Evolutionary conservation across 2,888 invertebrate species (phyloP).

Genomic region (Pardosa pseudoannulata): DNA sequence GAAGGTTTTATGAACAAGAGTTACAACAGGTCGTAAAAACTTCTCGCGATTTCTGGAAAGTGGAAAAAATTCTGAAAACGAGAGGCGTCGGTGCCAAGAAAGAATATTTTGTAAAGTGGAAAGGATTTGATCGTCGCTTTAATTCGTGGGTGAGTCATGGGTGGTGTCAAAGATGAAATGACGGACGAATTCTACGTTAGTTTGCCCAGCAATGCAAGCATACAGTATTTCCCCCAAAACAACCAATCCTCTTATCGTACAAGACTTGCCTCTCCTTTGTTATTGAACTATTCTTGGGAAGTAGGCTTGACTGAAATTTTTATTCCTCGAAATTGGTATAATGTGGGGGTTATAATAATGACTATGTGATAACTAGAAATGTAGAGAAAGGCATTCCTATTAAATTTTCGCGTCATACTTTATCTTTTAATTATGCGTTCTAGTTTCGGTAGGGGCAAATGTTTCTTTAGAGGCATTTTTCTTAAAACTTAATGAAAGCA

Average conservation of each 20-base stretch:
- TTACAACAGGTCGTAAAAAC: slow-evolving; percentile 37
- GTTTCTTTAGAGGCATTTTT: no score
- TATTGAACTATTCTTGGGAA: slow-evolving; percentile 74
- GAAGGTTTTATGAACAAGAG: slow-evolving; percentile 41
- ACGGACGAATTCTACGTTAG: slow-evolving; percentile 70
- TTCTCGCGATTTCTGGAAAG: slow-evolving; percentile 3
- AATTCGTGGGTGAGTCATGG: slow-evolving; percentile 48
- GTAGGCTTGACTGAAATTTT: slow-evolving; percentile 74
- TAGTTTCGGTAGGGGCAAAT: no score
- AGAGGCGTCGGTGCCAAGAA: background rate
- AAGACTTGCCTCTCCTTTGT: slow-evolving; percentile 73
- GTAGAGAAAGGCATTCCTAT: no score
- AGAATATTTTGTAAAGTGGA: slow-evolving; percentile 53
- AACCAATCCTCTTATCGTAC: slow-evolving; percentile 75
- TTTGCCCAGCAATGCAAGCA: slow-evolving; percentile 74
- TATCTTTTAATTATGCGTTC: no score
- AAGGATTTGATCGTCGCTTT: slow-evolving; percentile 18
- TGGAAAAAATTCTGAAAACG: slow-evolving; percentile 40
- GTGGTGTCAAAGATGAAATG: slow-evolving; percentile 31
- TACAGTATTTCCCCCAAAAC: slow-evolving; percentile 74
- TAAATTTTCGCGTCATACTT: no score
- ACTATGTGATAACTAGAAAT: slow-evolving; percentile 2
- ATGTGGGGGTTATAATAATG: slow-evolving; percentile 32
- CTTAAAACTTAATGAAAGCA: no score
- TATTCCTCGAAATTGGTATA: slow-evolving; percentile 63